phyloP scores from a whole-genome alignment of 2,797 vertebrate genomes.

The Merluccius polli region DNA sequence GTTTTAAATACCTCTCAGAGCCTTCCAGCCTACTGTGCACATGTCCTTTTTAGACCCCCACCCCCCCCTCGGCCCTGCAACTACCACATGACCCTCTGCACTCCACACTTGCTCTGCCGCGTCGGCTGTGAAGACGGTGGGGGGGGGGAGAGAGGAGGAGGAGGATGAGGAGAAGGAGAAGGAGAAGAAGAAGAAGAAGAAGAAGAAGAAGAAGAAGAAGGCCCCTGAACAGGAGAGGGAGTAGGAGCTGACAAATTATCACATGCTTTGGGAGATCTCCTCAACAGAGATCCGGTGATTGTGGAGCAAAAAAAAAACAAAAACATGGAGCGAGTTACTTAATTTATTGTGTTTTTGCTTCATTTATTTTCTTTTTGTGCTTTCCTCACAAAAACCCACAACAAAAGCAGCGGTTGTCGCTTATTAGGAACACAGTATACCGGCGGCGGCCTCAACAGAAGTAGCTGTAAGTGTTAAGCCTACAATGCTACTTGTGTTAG shows the following conservation, averaged over 20 bases:
- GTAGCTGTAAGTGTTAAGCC: constrained; percentile 15
- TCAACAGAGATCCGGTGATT: constrained; percentile 68
- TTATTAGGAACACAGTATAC: not conserved
- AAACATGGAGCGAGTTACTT: constrained; percentile 36
- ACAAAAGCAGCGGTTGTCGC: not conserved
- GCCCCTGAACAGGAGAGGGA: constrained; percentile 54
- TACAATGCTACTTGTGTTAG: not conserved
- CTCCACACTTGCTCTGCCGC: constrained; percentile 49
- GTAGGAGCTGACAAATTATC: constrained; percentile 66
- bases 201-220: constrained; percentile 55
- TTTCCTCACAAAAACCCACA: not conserved
- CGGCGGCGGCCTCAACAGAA: not conserved
- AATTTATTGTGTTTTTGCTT: not conserved
- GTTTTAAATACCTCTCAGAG: constrained; percentile 45
- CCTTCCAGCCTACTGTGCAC: constrained; percentile 49
- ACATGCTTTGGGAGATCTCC: constrained; percentile 67
- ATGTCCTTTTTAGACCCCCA: constrained; percentile 57
- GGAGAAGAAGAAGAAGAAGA: no score
- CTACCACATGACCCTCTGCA: constrained; percentile 68
- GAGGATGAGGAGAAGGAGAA: constrained; percentile 11
- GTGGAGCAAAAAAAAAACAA: constrained; percentile 27
- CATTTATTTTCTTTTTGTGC: not conserved
- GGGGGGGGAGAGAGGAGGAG: not conserved
- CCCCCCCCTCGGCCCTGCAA: constrained; percentile 60
- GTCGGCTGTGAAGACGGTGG: constrained; percentile 37